phyloP scores from a whole-genome alignment of 1,140 invertebrate species.

The Drosophila sproati region DNA sequence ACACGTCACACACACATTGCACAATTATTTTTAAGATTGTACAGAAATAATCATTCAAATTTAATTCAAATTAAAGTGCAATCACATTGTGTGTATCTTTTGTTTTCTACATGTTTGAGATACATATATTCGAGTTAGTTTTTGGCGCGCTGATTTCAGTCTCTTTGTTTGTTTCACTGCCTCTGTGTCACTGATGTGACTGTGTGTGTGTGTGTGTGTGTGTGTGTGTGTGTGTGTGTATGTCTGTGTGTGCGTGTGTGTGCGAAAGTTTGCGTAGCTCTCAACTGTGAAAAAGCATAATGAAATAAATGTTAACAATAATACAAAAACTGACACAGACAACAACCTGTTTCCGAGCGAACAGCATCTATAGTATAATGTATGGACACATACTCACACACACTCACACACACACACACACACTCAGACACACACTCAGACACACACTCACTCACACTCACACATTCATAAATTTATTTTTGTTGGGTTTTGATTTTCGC shows the following conservation, averaged over 20 bases:
- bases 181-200: constrained; percentile 1
- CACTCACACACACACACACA: constrained; percentile 3
- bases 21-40: constrained; percentile 33
- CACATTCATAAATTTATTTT: not conserved
- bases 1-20: constrained; percentile 31
- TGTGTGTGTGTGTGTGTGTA: constrained; percentile 16
- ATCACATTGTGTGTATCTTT: constrained; percentile 32
- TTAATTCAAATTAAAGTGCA: constrained; percentile 42
- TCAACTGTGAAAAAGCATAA: constrained; percentile 66
- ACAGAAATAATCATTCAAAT: constrained; percentile 20
- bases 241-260: not conserved
- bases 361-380: constrained; percentile 26
- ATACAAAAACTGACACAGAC: constrained; percentile 44
- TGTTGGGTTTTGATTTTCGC: constrained; percentile 61
- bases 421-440: constrained; percentile 7
- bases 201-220: constrained; percentile 7
- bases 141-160: constrained; percentile 30
- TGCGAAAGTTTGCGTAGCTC: constrained; percentile 51
- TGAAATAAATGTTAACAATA: constrained; percentile 80
- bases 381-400: constrained; percentile 12
- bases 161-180: constrained; percentile 32
- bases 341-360: constrained; percentile 53
- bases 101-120: constrained; percentile 1
- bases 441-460: not conserved
- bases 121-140: not conserved